Evolutionary conservation across 1,140 invertebrate species (phyloP).

Genomic region (Ephestia elutella): DNA sequence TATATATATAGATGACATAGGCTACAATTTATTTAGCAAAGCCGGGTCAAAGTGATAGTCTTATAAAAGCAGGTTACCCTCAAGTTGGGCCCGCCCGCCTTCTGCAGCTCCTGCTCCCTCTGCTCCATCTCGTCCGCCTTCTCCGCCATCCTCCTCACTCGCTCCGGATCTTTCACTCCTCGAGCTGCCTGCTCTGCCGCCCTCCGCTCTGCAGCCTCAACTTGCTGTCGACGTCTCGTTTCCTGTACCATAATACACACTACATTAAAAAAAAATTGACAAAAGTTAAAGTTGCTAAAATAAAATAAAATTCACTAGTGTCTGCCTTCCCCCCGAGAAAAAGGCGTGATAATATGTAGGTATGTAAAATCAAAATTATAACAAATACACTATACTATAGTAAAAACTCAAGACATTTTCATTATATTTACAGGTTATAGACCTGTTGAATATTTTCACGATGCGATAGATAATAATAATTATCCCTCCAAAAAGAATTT

Average conservation of each 20-base stretch:
- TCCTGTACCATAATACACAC: conserved; percentile 58
- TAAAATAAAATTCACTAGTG: too few species aligned
- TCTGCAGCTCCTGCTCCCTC: conserved; percentile 55
- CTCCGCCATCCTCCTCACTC: conserved; percentile 71
- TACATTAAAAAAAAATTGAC: too few species aligned
- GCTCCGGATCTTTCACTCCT: conserved; percentile 76
- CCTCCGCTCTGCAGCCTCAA: conserved; percentile 76
- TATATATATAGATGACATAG: too few species aligned
- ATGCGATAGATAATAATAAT: too few species aligned
- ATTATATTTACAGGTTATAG: not conserved
- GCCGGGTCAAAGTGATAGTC: too few species aligned
- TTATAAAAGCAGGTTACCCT: conserved; percentile 27
- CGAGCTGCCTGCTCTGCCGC: conserved; percentile 71
- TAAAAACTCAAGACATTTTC: not conserved
- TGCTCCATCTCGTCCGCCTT: conserved; percentile 72
- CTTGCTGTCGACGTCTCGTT: conserved; percentile 74
- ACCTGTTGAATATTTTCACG: too few species aligned
- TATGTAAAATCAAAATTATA: too few species aligned
- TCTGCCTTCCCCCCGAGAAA: too few species aligned
- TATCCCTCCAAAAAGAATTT: too few species aligned
- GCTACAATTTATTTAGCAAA: too few species aligned
- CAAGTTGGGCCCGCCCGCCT: conserved; percentile 46
- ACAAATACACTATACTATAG: not conserved
- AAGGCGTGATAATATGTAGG: too few species aligned
- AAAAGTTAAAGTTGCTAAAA: too few species aligned